phyloP scores from a whole-genome alignment of 2,113 vertebrate species.

The Ochotona princeps region DNA sequence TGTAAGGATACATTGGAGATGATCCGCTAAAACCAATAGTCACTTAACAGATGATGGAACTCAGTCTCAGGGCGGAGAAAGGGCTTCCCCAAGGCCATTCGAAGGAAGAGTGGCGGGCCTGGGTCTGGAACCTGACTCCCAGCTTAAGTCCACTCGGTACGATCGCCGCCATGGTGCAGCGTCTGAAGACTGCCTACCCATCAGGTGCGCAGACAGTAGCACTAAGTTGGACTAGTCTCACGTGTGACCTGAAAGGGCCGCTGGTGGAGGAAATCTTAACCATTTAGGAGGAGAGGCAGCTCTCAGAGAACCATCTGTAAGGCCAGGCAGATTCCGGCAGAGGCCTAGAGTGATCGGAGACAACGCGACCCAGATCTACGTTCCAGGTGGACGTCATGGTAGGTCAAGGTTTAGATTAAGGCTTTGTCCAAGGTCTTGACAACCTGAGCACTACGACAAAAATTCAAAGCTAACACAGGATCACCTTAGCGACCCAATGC shows the following conservation, averaged over 20 bases:
- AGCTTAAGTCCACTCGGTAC: neutral
- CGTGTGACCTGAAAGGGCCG: neutral
- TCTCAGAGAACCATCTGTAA: neutral
- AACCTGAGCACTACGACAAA: neutral
- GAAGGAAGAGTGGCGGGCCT: neutral
- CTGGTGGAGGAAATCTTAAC: neutral
- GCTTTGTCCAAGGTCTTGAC: neutral
- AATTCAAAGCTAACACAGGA: neutral
- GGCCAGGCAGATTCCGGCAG: neutral
- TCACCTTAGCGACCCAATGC: neutral
- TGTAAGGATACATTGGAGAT: neutral
- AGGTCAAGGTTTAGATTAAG: neutral
- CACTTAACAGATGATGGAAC: slow-evolving; percentile 48
- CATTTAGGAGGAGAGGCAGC: neutral
- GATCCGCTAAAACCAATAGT: neutral
- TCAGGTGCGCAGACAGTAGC: neutral
- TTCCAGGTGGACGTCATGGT: neutral
- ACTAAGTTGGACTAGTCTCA: neutral
- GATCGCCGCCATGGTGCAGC: neutral
- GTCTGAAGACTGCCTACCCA: neutral
- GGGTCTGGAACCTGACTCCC: neutral
- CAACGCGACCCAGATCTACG: neutral
- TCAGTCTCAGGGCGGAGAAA: neutral
- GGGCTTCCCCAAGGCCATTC: neutral
- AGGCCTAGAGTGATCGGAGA: neutral